Conservation (phyloP, 2,797 vertebrate genomes). For the Potorous gilbertii region DNA sequence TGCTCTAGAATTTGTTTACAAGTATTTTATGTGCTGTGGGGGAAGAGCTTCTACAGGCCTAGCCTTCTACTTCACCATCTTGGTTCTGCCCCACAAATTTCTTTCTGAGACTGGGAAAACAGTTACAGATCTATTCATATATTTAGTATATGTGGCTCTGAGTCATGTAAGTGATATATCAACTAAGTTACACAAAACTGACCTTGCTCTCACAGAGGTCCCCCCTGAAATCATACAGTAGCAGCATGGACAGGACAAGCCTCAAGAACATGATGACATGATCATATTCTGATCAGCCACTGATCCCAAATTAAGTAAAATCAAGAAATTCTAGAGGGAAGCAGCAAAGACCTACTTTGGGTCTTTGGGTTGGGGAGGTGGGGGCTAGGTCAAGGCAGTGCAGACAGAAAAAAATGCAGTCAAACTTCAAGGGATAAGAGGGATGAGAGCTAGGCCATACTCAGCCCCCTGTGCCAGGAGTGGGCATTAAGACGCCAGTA, state of each 20-base stretch:
- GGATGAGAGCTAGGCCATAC: background rate
- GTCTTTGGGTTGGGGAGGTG: background rate
- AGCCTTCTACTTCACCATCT: too few species aligned
- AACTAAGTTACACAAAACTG: conserved; percentile 15
- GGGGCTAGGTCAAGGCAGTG: background rate
- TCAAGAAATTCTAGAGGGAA: conserved; percentile 42
- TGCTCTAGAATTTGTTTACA: too few species aligned
- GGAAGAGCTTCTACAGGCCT: too few species aligned
- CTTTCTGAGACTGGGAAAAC: background rate
- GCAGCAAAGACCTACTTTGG: background rate
- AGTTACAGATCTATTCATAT: background rate
- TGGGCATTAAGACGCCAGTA: background rate
- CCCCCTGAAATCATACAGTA: background rate
- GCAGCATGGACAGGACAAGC: conserved; percentile 7
- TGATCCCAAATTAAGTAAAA: conserved; percentile 27
- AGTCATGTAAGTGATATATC: background rate
- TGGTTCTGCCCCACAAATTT: background rate
- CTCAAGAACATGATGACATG: conserved; percentile 1
- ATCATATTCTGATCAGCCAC: conserved; percentile 3
- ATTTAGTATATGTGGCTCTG: background rate
- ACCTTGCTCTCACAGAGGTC: background rate
- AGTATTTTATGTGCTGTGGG: too few species aligned
- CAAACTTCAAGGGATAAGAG: background rate
- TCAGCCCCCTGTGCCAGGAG: background rate
- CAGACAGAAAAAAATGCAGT: background rate